These are phyloP conservation scores for Podarcis cretensis DNA, from an alignment of 2,113 vertebrate genomes.

Conservation along the genomic window DNA sequence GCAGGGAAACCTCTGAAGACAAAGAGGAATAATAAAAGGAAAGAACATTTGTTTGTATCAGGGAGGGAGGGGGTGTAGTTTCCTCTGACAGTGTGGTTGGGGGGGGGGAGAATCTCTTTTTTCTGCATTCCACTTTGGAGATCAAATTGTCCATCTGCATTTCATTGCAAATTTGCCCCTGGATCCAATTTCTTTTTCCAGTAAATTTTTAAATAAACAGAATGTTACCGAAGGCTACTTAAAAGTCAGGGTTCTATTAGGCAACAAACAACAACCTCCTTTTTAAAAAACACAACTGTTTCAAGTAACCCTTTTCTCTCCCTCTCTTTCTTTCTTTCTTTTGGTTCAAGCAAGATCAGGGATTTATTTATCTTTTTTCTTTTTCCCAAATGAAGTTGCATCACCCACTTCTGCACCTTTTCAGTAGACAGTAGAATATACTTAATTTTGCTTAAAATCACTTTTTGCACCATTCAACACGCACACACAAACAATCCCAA, in stretches of 20 bases:
- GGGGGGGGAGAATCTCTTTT: conserved; percentile 24
- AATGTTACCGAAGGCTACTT: conserved; percentile 27
- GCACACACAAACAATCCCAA: no score
- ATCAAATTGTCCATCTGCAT: conserved; percentile 52
- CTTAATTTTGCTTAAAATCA: background rate
- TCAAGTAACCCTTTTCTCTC: conserved; percentile 6
- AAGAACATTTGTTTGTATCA: conserved; percentile 7
- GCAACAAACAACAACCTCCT: conserved; percentile 42
- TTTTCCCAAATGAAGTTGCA: background rate
- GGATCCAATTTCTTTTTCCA: conserved; percentile 36
- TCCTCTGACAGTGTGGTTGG: background rate
- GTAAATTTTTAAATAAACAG: conserved; percentile 49
- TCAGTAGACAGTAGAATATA: background rate
- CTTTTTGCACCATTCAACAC: background rate
- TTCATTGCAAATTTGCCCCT: conserved; percentile 28
- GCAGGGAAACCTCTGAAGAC: conserved; percentile 14
- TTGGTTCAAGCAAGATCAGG: background rate
- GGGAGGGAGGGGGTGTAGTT: background rate
- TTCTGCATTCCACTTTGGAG: conserved; percentile 44
- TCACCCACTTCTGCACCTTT: background rate
- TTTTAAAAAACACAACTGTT: conserved; percentile 9
- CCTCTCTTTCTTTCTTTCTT: background rate
- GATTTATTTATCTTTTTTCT: background rate
- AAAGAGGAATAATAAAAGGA: conserved; percentile 5
- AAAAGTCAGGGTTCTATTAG: conserved; percentile 37